Base-by-base conservation (phyloP, 2,113 vertebrate species). In the Platysteira castanea region DNA sequence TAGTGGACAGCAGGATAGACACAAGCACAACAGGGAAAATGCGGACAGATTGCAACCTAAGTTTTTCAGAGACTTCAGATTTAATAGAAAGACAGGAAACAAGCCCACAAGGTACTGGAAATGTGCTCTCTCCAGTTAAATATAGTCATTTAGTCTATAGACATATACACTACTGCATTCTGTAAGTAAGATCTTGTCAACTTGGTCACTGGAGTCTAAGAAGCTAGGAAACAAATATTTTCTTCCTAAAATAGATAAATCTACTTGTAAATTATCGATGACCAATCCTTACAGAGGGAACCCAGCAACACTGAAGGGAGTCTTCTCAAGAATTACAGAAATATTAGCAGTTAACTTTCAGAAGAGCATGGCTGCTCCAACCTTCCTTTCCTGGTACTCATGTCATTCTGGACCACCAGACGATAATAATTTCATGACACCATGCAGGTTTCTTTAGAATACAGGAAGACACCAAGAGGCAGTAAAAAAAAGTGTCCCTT, bases 1-100 rank as follows among this genome's bases (percentile, higher is more conserved):
- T 9, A 6, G 16, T 24, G 35, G 70, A 89, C 0, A 0, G 35
- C 16, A 69, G 63, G 21, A 42, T 8, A 79, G 35, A 68, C 30
- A 68, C 30, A 76, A 69, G 49, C 18, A 83, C n/a, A 85, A 70
- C 5, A 35, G 30, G 8, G 5, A 41, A 86, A 75, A 75, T 16
- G 26, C 31, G 59, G 37, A 47, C 13, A 61, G 15, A 82, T 16
- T 63, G 33, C 2, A 4, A 73, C 27, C 28, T 37, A 82, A 75
- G 7, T 50, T 90, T 85, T 78, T 78, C 24, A 57, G 46, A 77
- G 18, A 47, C 21, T 77, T 81, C 20, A 52, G 24, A 77, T 78
- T 84, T 65, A 42, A 50, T 4, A 63, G 21, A 57, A 52, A 68
- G 15, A 53, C 10, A 56, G 64, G 17, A 81, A 67, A 42, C 27